Conservation (phyloP, 2,113 vertebrate species). For the Phrynocephalus versicolor region DNA sequence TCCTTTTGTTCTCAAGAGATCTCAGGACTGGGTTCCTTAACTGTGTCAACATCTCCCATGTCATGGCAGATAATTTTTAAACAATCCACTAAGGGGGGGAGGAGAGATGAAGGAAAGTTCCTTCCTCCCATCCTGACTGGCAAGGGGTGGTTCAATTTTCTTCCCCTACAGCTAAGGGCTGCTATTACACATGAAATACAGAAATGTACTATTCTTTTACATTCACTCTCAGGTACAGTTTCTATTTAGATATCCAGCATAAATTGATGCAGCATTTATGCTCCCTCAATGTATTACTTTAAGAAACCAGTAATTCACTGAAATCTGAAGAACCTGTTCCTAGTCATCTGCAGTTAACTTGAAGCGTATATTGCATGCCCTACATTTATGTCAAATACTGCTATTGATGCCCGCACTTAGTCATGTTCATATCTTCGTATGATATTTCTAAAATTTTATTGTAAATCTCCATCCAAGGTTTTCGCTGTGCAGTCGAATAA, state of each 20-base stretch:
- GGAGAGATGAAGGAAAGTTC: too few relatives aligned
- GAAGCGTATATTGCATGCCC: not conserved
- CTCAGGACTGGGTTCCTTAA: too few relatives aligned
- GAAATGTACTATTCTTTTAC: not conserved
- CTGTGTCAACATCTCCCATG: too few relatives aligned
- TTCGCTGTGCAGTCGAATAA: not conserved
- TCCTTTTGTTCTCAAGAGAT: too few relatives aligned
- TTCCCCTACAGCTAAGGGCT: too few relatives aligned
- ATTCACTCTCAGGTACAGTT: not conserved
- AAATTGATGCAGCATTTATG: fast-evolving
- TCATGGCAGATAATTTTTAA: too few relatives aligned
- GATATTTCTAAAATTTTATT: not conserved
- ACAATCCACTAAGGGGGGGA: too few relatives aligned
- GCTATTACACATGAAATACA: too few relatives aligned
- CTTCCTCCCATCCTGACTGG: too few relatives aligned
- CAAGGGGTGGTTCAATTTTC: too few relatives aligned
- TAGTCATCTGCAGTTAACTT: not conserved
- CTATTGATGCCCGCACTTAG: not conserved
- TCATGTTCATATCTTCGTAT: not conserved
- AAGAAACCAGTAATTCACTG: not conserved
- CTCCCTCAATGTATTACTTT: not conserved
- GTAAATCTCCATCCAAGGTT: fast-evolving
- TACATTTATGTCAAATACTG: not conserved
- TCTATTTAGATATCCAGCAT: not conserved
- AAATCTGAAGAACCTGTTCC: not conserved